Percentiles rank a stretch among this genome's conserved stretches.
phyloP scores from a whole-genome alignment of 2,113 vertebrate genomes.

The Daubentonia madagascariensis region DNA sequence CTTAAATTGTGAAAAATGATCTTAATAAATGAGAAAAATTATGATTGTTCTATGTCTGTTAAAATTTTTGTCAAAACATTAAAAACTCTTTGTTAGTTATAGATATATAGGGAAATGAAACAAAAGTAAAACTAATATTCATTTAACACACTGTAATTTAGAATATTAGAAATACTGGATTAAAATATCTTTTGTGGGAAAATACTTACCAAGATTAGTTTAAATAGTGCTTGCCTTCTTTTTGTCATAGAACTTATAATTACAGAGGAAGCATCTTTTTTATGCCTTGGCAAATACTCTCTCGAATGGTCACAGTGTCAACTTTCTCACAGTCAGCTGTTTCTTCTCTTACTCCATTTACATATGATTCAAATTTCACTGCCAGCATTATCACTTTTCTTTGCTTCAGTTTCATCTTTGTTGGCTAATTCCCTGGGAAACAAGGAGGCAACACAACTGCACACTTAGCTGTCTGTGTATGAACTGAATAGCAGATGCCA shows the following conservation, averaged over 20 bases:
- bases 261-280: not conserved
- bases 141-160: not conserved
- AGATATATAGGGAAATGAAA: not conserved
- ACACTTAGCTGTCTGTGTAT: not conserved
- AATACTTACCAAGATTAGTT: not conserved
- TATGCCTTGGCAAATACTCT: not conserved
- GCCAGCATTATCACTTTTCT: not conserved
- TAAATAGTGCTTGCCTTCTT: not conserved
- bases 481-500: not conserved
- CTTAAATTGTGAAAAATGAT: not conserved
- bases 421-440: not conserved
- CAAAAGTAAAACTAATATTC: not conserved
- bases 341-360: not conserved
- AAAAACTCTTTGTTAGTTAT: not conserved
- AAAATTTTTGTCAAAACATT: not conserved
- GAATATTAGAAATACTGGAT: slow-evolving; percentile 25
- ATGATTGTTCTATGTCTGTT: not conserved
- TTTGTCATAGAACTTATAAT: not conserved
- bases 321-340: not conserved
- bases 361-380: not conserved
- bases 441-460: not conserved
- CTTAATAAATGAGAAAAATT: not conserved
- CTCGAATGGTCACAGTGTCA: not conserved
- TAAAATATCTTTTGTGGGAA: not conserved
- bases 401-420: not conserved